Evolutionary conservation across 2,113 vertebrate species (phyloP).

Genomic region (Prionailurus viverrinus): DNA sequence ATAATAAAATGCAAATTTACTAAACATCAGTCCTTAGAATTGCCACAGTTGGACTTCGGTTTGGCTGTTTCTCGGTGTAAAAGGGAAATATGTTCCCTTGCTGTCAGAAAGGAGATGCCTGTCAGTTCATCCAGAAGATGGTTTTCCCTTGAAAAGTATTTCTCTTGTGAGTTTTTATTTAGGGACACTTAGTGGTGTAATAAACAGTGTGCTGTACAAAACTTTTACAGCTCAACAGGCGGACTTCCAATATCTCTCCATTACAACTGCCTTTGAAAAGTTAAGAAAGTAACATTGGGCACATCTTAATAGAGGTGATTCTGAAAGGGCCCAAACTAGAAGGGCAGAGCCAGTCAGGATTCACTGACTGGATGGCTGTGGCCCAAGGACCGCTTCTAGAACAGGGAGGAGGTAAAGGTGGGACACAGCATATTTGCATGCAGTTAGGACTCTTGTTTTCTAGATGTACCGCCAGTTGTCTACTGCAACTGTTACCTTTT

Average conservation of each 20-base stretch:
- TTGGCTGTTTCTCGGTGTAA: neutral
- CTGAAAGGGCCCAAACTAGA: neutral
- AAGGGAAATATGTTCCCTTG: neutral
- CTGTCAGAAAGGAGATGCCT: neutral
- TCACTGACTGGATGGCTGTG: neutral
- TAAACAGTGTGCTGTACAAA: neutral
- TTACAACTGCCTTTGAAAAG: neutral
- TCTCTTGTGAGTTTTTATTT: conserved; percentile 1
- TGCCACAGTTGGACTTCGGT: neutral
- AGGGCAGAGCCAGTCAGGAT: neutral
- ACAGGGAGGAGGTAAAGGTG: neutral
- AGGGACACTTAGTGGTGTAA: neutral
- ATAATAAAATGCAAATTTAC: neutral
- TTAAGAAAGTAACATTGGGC: neutral
- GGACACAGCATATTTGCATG: neutral
- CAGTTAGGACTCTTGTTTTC: neutral
- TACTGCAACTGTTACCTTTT: neutral
- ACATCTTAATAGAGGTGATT: neutral
- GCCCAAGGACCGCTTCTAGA: neutral
- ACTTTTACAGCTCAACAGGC: neutral
- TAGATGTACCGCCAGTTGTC: neutral
- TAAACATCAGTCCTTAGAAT: accelerated
- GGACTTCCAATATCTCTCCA: neutral
- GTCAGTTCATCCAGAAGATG: neutral
- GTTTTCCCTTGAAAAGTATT: neutral